phyloP scores from a whole-genome alignment of 2,113 vertebrate genomes.

The Alligator sinensis region DNA sequence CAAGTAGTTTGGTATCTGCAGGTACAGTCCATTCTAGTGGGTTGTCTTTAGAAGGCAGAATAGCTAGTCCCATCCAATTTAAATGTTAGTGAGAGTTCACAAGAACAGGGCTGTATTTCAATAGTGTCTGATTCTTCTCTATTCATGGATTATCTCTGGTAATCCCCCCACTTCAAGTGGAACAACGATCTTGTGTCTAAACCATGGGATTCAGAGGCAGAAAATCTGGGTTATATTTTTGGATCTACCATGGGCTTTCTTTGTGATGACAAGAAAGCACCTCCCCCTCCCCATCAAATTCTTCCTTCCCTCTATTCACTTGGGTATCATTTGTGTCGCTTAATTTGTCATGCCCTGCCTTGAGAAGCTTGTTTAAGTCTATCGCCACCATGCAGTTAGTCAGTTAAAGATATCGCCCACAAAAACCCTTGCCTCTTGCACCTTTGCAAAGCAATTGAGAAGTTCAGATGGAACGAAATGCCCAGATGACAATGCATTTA shows the following conservation, averaged over 20 bases:
- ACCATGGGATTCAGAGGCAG: neutral
- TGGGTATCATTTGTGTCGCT: neutral
- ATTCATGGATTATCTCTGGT: neutral
- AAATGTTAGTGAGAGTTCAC: neutral
- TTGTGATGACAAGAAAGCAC: neutral
- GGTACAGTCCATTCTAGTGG: fast-evolving
- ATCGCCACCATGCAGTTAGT: neutral
- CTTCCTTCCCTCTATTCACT: neutral
- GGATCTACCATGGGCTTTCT: neutral
- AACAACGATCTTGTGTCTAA: fast-evolving
- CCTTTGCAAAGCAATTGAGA: neutral
- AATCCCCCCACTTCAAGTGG: neutral
- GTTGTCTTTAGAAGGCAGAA: neutral
- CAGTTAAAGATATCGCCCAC: neutral
- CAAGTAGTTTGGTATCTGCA: neutral
- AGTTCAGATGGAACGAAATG: slow-evolving; percentile 39
- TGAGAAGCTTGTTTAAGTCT: too few relatives aligned
- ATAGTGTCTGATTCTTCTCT: neutral
- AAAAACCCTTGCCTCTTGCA: neutral
- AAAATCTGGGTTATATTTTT: neutral
- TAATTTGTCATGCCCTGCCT: neutral
- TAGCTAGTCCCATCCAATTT: neutral
- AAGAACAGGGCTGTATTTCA: neutral
- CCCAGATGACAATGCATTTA: neutral
- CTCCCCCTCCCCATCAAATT: neutral